Evolutionary conservation across 2,888 invertebrate genomes (phyloP), one percentile per base, ranked within the genome.

Genomic region (Pilophorus perplexus): DNA sequence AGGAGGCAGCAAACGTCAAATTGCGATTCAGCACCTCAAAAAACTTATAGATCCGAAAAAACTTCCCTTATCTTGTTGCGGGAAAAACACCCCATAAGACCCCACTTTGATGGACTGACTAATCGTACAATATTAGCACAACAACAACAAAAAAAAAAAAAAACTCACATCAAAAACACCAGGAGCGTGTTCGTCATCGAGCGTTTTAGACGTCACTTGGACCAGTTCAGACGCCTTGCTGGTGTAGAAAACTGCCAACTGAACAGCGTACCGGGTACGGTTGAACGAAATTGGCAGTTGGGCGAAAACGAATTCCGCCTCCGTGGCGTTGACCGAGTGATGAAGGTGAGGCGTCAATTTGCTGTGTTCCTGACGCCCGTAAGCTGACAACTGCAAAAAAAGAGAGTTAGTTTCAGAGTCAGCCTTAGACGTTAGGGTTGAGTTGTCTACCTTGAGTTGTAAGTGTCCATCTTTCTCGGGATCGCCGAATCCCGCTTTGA

Each of bases 111-210:
- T n/a, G n/a, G n/a, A n/a, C n/a, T n/a, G n/a, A n/a, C n/a, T n/a
- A n/a, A n/a, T n/a, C n/a, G n/a, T n/a, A 2, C 37, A 3, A 4
- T 37, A 37, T 37, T 37, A n/a, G n/a, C n/a, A n/a, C n/a, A n/a
- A n/a, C 2, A 28, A 55, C 12, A 33, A 40, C 5, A 18, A 54
- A 22, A 50, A 12, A 3, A 27, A 28, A n/a, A 10, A 16, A 18
- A 2, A 16, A 59, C 74, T 72, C 73, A 87, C 86, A 79, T 83
- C 82, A 74, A 88, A 88, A 52, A 87, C 83, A 0, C 87, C 88
- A 0, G 88, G 88, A n/a, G 86, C 84, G 71, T 86, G 84, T 74
- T 88, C 87, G 73, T 88, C 88, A 73, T 88, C 87, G 65, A 87
- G 74, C n/a, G n/a, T n/a, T 66, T 83, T 85, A 75, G 82, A 82